Evolutionary conservation across 2,113 vertebrate genomes (phyloP), one percentile per base, ranked within the genome.

Genomic region (Haemorhous mexicanus): DNA sequence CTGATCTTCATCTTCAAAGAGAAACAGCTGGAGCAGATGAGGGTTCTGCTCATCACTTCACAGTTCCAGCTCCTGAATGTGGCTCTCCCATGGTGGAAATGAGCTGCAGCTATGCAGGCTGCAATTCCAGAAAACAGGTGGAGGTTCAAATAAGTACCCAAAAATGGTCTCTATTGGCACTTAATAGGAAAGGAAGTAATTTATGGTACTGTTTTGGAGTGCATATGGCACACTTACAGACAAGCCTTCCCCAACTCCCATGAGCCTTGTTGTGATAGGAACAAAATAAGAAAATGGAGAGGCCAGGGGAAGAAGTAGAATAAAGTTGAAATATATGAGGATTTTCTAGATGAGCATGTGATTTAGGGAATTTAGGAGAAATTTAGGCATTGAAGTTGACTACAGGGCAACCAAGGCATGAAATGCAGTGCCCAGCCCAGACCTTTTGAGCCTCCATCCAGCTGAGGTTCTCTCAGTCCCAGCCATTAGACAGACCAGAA

Each of bases 1-100:
- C 78, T 97, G 96, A 78, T 98, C 97, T 68, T 98, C 96, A 64
- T 97, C 95, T 97, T 95, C 96, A 64, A 95, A 97, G 90, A 94
- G 47, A 68, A 93, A 35, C 19, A 63, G 16, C 97, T 75, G 97
- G 77, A 87, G 97, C 94, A 93, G 95, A 96, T 52, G 96, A 73
- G 84, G 93, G 64, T 12, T 94, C 37, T 72, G 39, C 44, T 78
- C 77, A 47, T 97, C 96, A 87, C 97, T 73, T 96, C 67, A 39
- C 96, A 96, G 74, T 87, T 78, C 4, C 74, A 69, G 53, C 44
- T 93, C 70, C 64, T 69, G 58, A 43, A 68, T 28, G 32, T 44
- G 35, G 30, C 14, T 84, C 15, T 87, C 24, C 53, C n/a, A 16
- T 1, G 0, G 0, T 76, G 30, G 59, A 93, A 70, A 55, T 4